Base-by-base conservation (phyloP, 2,888 invertebrate genomes). In the Tubulanus polymorphus region DNA sequence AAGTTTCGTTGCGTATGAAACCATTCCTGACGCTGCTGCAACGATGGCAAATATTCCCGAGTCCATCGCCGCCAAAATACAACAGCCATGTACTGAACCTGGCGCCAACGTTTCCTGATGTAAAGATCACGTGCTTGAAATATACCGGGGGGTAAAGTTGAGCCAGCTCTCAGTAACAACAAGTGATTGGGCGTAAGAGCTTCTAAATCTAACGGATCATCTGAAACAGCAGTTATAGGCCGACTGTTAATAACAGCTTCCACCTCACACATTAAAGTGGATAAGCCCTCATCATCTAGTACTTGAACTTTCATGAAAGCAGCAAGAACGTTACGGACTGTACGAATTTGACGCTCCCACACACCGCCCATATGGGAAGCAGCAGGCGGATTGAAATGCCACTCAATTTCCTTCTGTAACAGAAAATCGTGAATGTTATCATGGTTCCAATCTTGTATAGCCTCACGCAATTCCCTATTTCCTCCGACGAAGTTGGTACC, bases 111-210 rank as follows among this genome's bases (percentile, higher is more conserved):
- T 8, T 29, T 12, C 20, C 51, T 32, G 30, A 35, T 18, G 29
- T 35, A 51, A 15, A 18, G 23, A 37, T 53, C 37, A 15, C 18
- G 25, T 15, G 5, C 37, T 8, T 8, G n/a, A 25, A 29, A 37
- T 6, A 10, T n/a, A 8, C 49, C 30, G 8, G n/a, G 29, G 5
- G 50, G 50, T 6, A 37, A 26, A n/a, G 27, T 10, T 10, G 48
- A 20, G 12, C 8, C 27, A 12, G 8, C 20, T 26, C 27, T 18
- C 20, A 48, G 10, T 26, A 72, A 69, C 8, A 73, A 53, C 53
- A 73, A 69, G 58, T 73, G 72, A 10, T 63, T 66, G 2, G 72
- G 71, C 0, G 69, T 69, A 1, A 72, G 52, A 1, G 48, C 25
- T 23, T 48, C 25, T 10, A 26, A 8, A 48, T 48, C 48, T 10